These are phyloP conservation scores for Schizopygopsis pylzovi DNA, from an alignment of 2,797 vertebrate genomes.

Conservation along the genomic window DNA sequence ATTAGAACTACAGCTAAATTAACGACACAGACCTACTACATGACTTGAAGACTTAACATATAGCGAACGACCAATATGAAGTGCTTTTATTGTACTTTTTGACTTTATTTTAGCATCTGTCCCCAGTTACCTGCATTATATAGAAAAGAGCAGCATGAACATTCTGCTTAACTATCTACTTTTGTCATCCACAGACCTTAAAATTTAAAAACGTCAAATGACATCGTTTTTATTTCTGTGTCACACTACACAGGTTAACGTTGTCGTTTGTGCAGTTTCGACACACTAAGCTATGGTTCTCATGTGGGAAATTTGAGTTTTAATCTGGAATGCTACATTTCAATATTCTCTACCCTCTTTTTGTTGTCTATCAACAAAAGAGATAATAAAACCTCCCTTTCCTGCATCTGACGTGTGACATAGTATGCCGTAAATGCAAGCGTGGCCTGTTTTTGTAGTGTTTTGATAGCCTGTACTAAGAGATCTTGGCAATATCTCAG, in stretches of 20 bases:
- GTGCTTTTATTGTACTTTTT: neutral
- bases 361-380: constrained; percentile 8
- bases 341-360: neutral
- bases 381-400: neutral
- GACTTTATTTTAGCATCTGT: neutral
- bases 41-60: neutral
- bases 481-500: neutral
- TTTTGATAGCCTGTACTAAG: neutral
- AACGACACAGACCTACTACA: neutral
- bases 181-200: neutral
- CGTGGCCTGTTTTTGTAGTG: neutral
- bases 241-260: neutral
- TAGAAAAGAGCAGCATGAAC: neutral
- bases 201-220: neutral
- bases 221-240: neutral
- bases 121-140: neutral
- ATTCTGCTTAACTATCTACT: neutral
- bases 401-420: neutral
- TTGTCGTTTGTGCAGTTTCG: neutral
- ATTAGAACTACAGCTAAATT: neutral
- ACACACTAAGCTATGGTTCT: neutral
- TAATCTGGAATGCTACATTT: neutral
- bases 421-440: neutral
- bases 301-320: neutral
- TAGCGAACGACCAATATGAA: neutral